Base-by-base conservation (phyloP, 2,888 invertebrate genomes). In the Schrankia costaestrigalis region DNA sequence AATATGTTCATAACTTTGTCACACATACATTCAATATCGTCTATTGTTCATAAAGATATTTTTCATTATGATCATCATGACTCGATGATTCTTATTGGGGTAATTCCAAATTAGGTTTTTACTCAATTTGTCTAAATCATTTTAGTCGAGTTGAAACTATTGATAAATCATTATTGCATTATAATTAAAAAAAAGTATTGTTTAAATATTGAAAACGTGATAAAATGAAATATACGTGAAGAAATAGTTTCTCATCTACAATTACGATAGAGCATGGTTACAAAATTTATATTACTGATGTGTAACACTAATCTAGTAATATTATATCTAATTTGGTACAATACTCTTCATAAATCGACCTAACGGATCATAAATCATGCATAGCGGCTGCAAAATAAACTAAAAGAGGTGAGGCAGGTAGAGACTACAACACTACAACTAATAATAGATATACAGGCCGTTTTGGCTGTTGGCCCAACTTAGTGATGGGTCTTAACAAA, bases 371-470 rank as follows among this genome's bases (percentile, higher is more conserved):
- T 64, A 63, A 65, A 61, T 59, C 52, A 56, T 46, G 38, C 32
- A 42, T 32, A 41, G 33, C 36, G 42, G 36, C 41, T 27, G 25
- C 37, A 61, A 61, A 60, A 62, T 46, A 56, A 65, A 63, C 49
- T 48, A 38, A 51, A 55, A 47, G 52, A 61, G 52, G 61, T 37
- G 31, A 24, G 31, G 35, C 38, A 50, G 82, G 85, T 84, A 84
- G 75, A 73, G 62, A 41, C 63, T 73, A 64, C 67, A 63, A 66
- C 75, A 76, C 78, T 78, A 65, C 38, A 69, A 78, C 85, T 85
- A 85, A 82, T 83, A 80, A 84, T n/a, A n/a, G n/a, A n/a, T n/a
- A n/a, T 85, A 85, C 74, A 66, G 68, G 50, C 52, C 47, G 63
- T 69, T 68, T 82, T 85, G 85, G 85, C 84, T 61, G 59, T 45